Evolutionary conservation across 2,797 vertebrate genomes (phyloP).

Genomic region (Cossypha polioptera): DNA sequence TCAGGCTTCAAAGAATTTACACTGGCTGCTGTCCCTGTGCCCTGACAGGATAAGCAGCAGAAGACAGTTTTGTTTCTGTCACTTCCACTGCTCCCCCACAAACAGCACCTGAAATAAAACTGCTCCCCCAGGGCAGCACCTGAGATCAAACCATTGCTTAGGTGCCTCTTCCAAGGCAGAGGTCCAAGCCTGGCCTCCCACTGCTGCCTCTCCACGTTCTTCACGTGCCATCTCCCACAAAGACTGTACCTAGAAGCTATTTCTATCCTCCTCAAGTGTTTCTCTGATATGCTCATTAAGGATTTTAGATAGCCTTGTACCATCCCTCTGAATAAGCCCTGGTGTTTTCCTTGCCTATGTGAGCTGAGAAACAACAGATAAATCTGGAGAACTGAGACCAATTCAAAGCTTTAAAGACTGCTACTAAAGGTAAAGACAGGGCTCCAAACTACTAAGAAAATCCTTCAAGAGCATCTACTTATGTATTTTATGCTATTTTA

Average conservation of each 20-base stretch:
- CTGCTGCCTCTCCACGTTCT: not conserved
- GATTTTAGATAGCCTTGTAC: not conserved
- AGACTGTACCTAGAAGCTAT: accelerated
- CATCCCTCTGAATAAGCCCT: not conserved
- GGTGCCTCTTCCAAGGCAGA: accelerated
- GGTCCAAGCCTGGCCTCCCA: accelerated
- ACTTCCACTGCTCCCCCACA: not conserved
- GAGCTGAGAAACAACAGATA: not conserved
- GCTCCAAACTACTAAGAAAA: not conserved
- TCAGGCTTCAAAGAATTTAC: not conserved
- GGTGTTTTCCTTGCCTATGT: not conserved
- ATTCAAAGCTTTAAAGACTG: not conserved
- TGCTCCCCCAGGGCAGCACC: not conserved
- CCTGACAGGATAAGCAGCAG: not conserved
- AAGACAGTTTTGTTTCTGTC: not conserved
- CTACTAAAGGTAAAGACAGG: not conserved
- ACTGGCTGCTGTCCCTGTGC: not conserved
- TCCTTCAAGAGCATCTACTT: not conserved
- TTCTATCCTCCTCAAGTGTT: not conserved
- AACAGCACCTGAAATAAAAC: not conserved
- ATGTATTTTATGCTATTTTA: not conserved
- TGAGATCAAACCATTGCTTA: accelerated
- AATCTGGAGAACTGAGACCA: not conserved
- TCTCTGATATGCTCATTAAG: not conserved
- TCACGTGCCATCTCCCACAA: not conserved